Evolutionary conservation across 2,888 invertebrate genomes (phyloP).

Genomic region (Lordiphosa andalusiaca): DNA sequence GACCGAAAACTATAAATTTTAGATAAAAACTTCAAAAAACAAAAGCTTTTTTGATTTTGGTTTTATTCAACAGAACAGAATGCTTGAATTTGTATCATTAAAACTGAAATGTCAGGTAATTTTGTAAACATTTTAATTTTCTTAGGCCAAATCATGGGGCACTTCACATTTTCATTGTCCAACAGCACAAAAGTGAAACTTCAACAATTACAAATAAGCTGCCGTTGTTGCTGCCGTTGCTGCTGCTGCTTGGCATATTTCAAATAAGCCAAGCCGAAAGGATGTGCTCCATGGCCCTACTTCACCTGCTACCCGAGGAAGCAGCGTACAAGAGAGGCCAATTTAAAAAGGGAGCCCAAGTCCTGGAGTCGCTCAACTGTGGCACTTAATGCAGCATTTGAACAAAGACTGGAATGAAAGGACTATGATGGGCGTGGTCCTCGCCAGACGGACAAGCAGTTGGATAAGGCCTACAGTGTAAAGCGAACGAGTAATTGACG

Average conservation of each 20-base stretch:
- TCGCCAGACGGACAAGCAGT: conserved; percentile 13
- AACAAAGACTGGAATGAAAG: conserved; percentile 52
- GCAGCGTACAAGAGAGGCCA: conserved; percentile 39
- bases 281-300: conserved; percentile 30
- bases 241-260: conserved; percentile 45
- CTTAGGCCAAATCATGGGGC: not conserved
- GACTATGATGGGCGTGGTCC: conserved; percentile 16
- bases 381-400: conserved; percentile 61
- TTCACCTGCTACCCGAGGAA: conserved; percentile 37
- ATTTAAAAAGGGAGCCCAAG: conserved; percentile 38
- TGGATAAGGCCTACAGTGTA: conserved; percentile 30
- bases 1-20: no score
- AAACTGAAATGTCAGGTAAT: no score
- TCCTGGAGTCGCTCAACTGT: conserved; percentile 53
- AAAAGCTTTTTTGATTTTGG: no score
- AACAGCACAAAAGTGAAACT: conserved; percentile 24
- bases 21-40: no score
- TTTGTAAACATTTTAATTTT: conserved; percentile 3
- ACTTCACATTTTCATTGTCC: conserved; percentile 12
- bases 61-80: no score
- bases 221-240: conserved; percentile 5
- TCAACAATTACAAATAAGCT: conserved; percentile 44
- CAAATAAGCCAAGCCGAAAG: conserved; percentile 50
- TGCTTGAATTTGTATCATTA: no score
- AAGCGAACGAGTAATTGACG: conserved; percentile 61